Base-by-base conservation (phyloP, 1,140 invertebrate genomes). In the Meteorus sp. region DNA sequence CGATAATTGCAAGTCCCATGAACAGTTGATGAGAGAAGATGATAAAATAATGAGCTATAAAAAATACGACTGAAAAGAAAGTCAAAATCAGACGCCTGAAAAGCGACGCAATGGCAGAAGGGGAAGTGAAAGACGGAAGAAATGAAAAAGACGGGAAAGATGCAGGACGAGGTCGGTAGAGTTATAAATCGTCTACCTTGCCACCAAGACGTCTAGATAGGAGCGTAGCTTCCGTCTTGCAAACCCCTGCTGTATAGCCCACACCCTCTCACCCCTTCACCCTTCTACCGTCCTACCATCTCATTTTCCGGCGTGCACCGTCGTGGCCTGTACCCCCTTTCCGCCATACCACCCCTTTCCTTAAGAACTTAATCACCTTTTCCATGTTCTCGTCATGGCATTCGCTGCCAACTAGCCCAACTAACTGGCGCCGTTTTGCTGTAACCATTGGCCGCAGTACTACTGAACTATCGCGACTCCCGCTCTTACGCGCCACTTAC, bases 131-230 rank as follows among this genome's bases (percentile, higher is more conserved):
- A 1, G 45, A 51, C 20, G 31, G 43, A 47, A 15, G 45, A 31
- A 43, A 60, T 27, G 25, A 25, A 35, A 39, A 41, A 19, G 17
- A 48, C 31, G 33, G 22, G 51, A 55, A 41, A 54, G 9, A 29
- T 4, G 52, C 62, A 61, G 62, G 63, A 69, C 69, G 64, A 64
- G 71, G 69, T 70, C 64, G 64, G 60, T 37, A 59, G 64, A 72
- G 73, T 71, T 65, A 75, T 76, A 78, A 78, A 76, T 78, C 74
- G 70, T 69, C 67, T 62, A 73, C 67, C 69, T 75, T 68, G 69
- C 63, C 59, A 70, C 65, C 63, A 60, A 68, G 65, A 75, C 64
- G 66, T 66, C 61, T 68, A 70, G 73, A 76, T 77, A 76, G 70
- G 68, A 70, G 66, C 56, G 69, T 65, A 69, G 64, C 70, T 74